These are phyloP conservation scores for Lutjanus erythropterus DNA, from an alignment of 2,113 vertebrate species.

Conservation along the genomic window DNA sequence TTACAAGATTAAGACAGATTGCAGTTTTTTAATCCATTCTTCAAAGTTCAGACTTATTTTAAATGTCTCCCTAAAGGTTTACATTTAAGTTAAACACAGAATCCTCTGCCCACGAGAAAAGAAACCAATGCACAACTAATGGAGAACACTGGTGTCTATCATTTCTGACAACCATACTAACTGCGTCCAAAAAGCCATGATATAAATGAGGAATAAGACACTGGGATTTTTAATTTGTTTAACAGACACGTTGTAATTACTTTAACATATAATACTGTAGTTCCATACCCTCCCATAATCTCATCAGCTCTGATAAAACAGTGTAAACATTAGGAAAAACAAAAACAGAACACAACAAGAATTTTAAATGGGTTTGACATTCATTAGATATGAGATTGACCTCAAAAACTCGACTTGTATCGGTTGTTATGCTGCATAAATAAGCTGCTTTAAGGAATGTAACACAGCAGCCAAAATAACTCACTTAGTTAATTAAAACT, in stretches of 20 bases:
- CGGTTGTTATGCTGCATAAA: constrained; percentile 25
- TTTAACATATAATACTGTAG: background rate
- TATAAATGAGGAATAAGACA: background rate
- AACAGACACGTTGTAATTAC: background rate
- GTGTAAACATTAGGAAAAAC: background rate
- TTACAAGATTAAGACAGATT: background rate
- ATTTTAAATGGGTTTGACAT: background rate
- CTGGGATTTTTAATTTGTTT: background rate
- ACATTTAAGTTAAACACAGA: background rate
- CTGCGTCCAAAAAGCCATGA: background rate
- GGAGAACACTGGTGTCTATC: background rate
- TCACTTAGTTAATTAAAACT: constrained; percentile 74
- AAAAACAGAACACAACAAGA: background rate
- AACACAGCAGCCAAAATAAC: constrained; percentile 54
- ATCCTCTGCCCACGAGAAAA: background rate
- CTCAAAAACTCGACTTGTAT: constrained; percentile 1
- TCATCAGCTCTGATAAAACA: background rate
- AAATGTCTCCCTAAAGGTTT: background rate
- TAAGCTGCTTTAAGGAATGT: constrained; percentile 50
- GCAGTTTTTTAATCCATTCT: background rate
- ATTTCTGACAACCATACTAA: background rate
- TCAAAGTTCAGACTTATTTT: background rate
- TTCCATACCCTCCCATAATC: background rate
- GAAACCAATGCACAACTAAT: background rate
- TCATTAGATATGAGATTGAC: background rate